These are phyloP conservation scores for Epizoanthus illoricatus DNA, from an alignment of 92 coral and sea anemone genomes.

Conservation along the genomic window DNA sequence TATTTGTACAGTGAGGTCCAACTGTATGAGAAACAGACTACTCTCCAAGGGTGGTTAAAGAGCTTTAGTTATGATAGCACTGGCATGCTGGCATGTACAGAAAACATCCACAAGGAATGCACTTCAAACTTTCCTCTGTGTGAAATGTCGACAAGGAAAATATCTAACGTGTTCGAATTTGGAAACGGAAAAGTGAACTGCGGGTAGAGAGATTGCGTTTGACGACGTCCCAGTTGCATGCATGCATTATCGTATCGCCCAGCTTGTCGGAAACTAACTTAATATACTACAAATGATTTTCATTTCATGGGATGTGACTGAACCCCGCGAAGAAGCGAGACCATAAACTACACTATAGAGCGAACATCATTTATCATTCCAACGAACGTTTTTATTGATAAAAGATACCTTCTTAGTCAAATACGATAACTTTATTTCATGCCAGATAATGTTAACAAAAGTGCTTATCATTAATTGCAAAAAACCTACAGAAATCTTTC, in stretches of 20 bases:
- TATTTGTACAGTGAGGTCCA: background rate
- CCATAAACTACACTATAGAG: too few species aligned
- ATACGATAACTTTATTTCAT: background rate
- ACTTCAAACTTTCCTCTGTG: constrained; percentile 10
- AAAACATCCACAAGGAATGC: constrained; percentile 5
- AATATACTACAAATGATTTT: constrained; percentile 14
- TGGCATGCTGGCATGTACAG: constrained; percentile 6
- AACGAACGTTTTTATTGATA: too few species aligned
- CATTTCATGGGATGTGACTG: background rate
- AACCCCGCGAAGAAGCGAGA: too few species aligned
- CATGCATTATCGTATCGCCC: constrained; percentile 9
- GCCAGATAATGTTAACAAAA: background rate
- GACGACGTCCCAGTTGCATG: background rate
- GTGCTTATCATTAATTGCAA: background rate
- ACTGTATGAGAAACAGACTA: constrained; percentile 19
- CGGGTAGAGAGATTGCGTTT: background rate
- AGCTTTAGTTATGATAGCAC: constrained; percentile 12
- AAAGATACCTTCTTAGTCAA: too few species aligned
- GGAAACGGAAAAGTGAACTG: background rate
- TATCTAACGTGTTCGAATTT: background rate
- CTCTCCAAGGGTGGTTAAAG: constrained; percentile 35
- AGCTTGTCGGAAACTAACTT: constrained; percentile 26
- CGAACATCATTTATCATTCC: too few species aligned
- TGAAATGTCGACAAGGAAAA: background rate
- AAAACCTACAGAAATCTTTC: constrained; percentile 21